phyloP scores from a whole-genome alignment of 2,797 vertebrate genomes.

The Arctocebus calabarensis region DNA sequence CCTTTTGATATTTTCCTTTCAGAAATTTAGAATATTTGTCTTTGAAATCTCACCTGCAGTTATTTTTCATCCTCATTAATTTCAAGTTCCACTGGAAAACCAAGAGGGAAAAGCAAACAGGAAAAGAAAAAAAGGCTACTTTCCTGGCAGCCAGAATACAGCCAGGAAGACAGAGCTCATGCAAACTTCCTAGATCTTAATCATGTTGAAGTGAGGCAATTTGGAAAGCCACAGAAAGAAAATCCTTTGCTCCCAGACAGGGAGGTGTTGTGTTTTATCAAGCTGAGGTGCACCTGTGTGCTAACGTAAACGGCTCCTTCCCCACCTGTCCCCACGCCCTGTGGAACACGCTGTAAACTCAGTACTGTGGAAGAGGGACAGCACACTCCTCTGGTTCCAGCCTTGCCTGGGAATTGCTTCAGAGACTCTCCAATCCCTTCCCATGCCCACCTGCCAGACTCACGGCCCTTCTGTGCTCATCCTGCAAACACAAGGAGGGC shows the following conservation, averaged over 20 bases:
- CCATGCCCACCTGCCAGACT: not conserved
- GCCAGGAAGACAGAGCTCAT: not conserved
- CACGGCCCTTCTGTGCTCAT: not conserved
- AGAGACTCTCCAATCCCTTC: not conserved
- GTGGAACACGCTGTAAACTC: not conserved
- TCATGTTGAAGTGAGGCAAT: accelerated
- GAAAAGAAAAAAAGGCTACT: not conserved
- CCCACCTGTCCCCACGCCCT: not conserved
- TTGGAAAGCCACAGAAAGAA: not conserved
- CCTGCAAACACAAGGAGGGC: not conserved
- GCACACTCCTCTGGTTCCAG: not conserved
- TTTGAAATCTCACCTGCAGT: not conserved
- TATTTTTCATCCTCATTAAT: not conserved
- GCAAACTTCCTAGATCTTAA: not conserved
- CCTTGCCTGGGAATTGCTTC: not conserved
- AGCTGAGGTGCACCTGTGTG: not conserved
- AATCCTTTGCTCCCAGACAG: not conserved
- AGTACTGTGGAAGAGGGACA: accelerated
- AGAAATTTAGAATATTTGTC: not conserved
- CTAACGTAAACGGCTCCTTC: not conserved
- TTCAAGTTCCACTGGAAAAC: not conserved
- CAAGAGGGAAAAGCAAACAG: not conserved
- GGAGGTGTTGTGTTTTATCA: not conserved
- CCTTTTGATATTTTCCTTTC: not conserved
- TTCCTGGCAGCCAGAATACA: not conserved